These are phyloP conservation scores for Cathartes aura DNA, from an alignment of 2,113 vertebrate genomes.

Conservation along the genomic window DNA sequence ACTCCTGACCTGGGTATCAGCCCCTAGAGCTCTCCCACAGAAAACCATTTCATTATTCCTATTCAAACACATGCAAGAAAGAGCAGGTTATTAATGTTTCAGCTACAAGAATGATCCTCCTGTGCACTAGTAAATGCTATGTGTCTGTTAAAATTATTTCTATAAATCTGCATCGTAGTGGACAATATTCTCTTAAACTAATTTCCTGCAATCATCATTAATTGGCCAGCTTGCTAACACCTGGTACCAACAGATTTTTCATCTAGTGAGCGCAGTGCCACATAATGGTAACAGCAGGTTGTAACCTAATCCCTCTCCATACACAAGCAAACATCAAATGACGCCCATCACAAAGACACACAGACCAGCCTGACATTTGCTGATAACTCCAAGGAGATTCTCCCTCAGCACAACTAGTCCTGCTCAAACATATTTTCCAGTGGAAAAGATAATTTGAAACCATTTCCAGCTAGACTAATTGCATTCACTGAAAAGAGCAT, in stretches of 20 bases:
- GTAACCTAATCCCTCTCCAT: background rate
- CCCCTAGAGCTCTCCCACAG: background rate
- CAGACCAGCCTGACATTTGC: conserved; percentile 26
- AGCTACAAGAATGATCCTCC: background rate
- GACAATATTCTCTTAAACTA: background rate
- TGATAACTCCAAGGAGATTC: background rate
- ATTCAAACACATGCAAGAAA: background rate
- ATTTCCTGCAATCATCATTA: background rate
- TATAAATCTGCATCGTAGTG: background rate
- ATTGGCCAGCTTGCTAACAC: background rate
- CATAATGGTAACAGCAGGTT: background rate
- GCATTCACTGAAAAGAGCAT: conserved; percentile 12
- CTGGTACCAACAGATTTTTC: conserved; percentile 5
- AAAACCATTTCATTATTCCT: background rate
- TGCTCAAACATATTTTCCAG: conserved; percentile 22
- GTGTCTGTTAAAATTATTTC: background rate
- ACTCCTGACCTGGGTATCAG: background rate
- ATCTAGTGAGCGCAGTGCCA: background rate
- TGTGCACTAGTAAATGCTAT: background rate
- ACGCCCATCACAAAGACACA: background rate
- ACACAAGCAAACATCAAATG: background rate
- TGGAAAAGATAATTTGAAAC: conserved; percentile 32
- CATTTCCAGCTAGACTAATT: conserved; percentile 15
- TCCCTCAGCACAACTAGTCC: background rate
- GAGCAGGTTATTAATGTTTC: background rate